These are phyloP conservation scores for Ectobius pallidus DNA, from an alignment of 2,888 invertebrate species.

Conservation along the genomic window DNA sequence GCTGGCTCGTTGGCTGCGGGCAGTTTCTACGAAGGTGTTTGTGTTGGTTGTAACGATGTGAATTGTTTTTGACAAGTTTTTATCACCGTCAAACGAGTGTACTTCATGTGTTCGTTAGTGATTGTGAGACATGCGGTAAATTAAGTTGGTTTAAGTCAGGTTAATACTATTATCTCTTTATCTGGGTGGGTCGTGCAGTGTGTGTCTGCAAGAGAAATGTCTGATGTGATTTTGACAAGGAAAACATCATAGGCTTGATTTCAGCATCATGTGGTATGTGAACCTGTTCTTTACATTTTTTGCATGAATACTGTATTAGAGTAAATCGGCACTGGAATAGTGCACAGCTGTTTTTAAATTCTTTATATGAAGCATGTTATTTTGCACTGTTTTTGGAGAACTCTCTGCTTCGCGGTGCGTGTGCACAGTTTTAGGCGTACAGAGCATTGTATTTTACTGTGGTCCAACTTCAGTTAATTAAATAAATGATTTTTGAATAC, in stretches of 20 bases:
- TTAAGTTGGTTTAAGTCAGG: not conserved
- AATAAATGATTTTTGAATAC: too few species aligned
- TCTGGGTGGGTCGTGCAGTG: conserved; percentile 6
- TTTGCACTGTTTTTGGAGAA: not conserved
- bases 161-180: not conserved
- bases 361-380: too few species aligned
- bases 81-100: not conserved
- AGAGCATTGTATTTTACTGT: not conserved
- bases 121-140: not conserved
- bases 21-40: not conserved
- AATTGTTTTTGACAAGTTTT: not conserved
- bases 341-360: too few species aligned
- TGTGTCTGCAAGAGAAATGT: not conserved
- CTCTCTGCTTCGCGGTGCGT: not conserved
- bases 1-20: not conserved
- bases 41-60: not conserved
- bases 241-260: not conserved
- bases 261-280: conserved; percentile 4
- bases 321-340: too few species aligned
- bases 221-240: conserved; percentile 6
- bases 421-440: not conserved
- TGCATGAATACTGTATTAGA: too few species aligned
- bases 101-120: not conserved
- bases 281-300: not conserved
- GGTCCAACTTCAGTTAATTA: too few species aligned